Base-by-base conservation (phyloP, 2,113 vertebrate genomes). In the Clarias magur region DNA sequence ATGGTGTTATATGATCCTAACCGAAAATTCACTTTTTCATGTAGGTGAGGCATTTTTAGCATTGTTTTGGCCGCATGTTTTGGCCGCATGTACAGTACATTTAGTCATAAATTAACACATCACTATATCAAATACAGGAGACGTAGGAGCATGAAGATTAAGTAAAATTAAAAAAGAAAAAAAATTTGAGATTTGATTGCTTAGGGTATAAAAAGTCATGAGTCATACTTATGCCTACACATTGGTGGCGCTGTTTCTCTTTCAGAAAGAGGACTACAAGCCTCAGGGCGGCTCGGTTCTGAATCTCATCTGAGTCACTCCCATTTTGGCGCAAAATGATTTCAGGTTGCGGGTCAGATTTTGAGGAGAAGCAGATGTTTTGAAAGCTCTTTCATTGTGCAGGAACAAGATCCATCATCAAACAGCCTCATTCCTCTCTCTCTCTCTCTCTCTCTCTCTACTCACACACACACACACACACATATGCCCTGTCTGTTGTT, bases 221-320 rank as follows among this genome's bases (percentile, higher is more conserved):
- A 25, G 21, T 78, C 53, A 8, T 27, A 78, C 23, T 78, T 56
- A 9, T 56, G 75, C 57, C 54, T 19, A 67, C 88, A 87, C 73
- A 57, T 76, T 53, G 91, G 86, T 84, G 91, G 91, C 88, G 88
- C 90, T 92, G 87, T 91, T 90, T 87, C 88, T 89, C 91, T 91
- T 88, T 63, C 80, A 80, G 12, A 75, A 9, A 53, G 13, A 57
- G 5, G 59, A 23, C 25, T 57, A 60, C 4, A 80, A 80, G 17
- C 15, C 54, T 34, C 67, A 34, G 56, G 17, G 59, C 59, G 38
- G 13, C 54, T 38, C 2, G 1, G 56, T 67, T 84, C 73, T 87
- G 17, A 27, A 59, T 38, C 34, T 56, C 75, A 23, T 13, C 17
- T 65, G n/a, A 86, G 59, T 60, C 21, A 67, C 82, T 78, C 87